Evolutionary conservation across 2,888 invertebrate species (phyloP).

Genomic region (Caenorhabditis plicata): DNA sequence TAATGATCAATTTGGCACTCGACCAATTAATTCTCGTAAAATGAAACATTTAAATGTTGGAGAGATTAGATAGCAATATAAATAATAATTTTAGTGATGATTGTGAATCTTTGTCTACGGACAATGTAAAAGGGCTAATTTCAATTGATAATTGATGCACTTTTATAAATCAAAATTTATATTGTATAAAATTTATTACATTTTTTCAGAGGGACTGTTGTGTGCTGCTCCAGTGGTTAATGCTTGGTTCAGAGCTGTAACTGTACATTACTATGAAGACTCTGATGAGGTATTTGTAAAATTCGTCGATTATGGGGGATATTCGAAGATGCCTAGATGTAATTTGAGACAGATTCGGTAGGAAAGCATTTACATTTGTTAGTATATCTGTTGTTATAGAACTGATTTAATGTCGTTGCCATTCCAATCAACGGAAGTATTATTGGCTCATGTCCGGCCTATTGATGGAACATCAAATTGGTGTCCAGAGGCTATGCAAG

Average conservation of each 20-base stretch:
- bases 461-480: conserved; percentile 69
- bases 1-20: too few relatives aligned
- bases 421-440: conserved; percentile 94
- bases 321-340: conserved; percentile 77
- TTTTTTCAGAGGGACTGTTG: conserved; percentile 77
- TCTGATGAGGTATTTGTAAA: conserved; percentile 77
- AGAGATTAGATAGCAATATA: too few relatives aligned
- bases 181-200: too few relatives aligned
- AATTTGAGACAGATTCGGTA: conserved; percentile 80
- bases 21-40: too few relatives aligned
- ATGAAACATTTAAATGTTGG: too few relatives aligned
- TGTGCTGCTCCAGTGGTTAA: conserved; percentile 83
- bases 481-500: conserved; percentile 50
- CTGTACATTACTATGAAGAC: conserved; percentile 73
- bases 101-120: too few relatives aligned
- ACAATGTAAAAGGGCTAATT: too few relatives aligned
- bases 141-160: too few relatives aligned
- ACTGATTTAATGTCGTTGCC: conserved; percentile 90
- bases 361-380: neutral
- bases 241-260: conserved; percentile 87
- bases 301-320: conserved; percentile 94
- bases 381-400: too few relatives aligned
- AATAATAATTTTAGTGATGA: too few relatives aligned
- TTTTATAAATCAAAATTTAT: too few relatives aligned
- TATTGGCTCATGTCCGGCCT: conserved; percentile 84